A percentile compares a stretch with the other conserved stretches of the same genome.
Evolutionary conservation across 2,113 vertebrate genomes (phyloP).

Genomic region (Gymnocephalus cernua): DNA sequence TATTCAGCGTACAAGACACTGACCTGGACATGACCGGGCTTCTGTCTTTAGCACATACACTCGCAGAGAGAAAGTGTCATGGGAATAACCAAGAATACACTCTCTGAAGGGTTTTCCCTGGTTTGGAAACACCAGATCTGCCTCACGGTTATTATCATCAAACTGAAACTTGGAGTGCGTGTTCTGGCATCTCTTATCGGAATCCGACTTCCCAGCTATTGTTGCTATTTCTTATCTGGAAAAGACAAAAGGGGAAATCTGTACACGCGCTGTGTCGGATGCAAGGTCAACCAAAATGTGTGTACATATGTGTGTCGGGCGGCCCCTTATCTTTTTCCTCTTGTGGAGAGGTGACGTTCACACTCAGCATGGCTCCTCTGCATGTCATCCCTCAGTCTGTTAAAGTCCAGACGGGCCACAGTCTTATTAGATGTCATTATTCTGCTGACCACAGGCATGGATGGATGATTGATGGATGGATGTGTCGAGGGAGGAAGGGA

Average conservation of each 20-base stretch:
- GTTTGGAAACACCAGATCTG: slow-evolving; percentile 32
- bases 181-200: slow-evolving; percentile 42
- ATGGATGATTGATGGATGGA: slow-evolving; percentile 25
- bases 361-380: slow-evolving; percentile 12
- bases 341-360: slow-evolving; percentile 24
- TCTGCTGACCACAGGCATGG: slow-evolving; percentile 22
- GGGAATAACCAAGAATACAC: slow-evolving; percentile 13
- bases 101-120: slow-evolving; percentile 35
- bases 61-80: neutral
- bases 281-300: slow-evolving; percentile 59
- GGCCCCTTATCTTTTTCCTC: slow-evolving; percentile 40
- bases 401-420: neutral
- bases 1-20: slow-evolving; percentile 46
- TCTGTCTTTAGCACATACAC: slow-evolving; percentile 15
- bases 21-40: slow-evolving; percentile 61
- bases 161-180: slow-evolving; percentile 19
- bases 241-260: slow-evolving; percentile 46
- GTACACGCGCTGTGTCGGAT: neutral
- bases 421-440: slow-evolving; percentile 21
- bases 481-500: slow-evolving; percentile 15
- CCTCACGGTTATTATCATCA: neutral
- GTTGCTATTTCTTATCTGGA: slow-evolving; percentile 41
- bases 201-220: slow-evolving; percentile 37
- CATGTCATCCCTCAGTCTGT: slow-evolving; percentile 8
- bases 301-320: neutral